These are phyloP conservation scores for Trichechus manatus DNA, from an alignment of 2,113 vertebrate species.

Conservation along the genomic window DNA sequence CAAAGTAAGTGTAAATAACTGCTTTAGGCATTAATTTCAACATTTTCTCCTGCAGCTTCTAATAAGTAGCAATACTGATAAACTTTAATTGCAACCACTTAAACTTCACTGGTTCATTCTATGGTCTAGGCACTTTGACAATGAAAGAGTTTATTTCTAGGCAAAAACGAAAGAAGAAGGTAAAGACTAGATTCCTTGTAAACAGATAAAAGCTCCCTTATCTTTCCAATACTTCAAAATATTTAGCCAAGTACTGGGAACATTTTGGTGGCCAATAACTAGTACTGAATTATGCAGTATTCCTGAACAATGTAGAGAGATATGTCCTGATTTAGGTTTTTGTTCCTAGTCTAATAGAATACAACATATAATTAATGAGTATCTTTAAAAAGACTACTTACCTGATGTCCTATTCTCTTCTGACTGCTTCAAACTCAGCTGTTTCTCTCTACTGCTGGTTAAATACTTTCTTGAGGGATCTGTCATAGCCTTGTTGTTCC, in stretches of 20 bases:
- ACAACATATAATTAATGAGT: not conserved
- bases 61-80: not conserved
- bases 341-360: conserved; percentile 46
- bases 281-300: not conserved
- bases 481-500: conserved; percentile 96
- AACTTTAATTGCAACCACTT: conserved; percentile 56
- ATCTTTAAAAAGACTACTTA: conserved; percentile 82
- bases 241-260: not conserved
- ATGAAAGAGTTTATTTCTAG: conserved; percentile 51
- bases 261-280: not conserved
- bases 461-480: conserved; percentile 95
- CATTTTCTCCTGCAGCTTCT: conserved; percentile 6
- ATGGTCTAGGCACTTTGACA: not conserved
- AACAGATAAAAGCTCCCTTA: conserved; percentile 2
- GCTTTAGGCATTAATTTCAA: conserved; percentile 10
- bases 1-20: conserved; percentile 40
- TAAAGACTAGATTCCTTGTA: conserved; percentile 22
- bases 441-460: conserved; percentile 95
- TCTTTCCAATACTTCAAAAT: conserved; percentile 46
- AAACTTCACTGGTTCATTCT: conserved; percentile 15
- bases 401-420: conserved; percentile 95
- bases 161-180: not conserved
- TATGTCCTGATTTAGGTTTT: not conserved
- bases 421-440: conserved; percentile 92
- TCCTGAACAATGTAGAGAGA: conserved; percentile 25